Evolutionary conservation across 2,113 vertebrate species (phyloP).

Genomic region (Hipposideros armiger): DNA sequence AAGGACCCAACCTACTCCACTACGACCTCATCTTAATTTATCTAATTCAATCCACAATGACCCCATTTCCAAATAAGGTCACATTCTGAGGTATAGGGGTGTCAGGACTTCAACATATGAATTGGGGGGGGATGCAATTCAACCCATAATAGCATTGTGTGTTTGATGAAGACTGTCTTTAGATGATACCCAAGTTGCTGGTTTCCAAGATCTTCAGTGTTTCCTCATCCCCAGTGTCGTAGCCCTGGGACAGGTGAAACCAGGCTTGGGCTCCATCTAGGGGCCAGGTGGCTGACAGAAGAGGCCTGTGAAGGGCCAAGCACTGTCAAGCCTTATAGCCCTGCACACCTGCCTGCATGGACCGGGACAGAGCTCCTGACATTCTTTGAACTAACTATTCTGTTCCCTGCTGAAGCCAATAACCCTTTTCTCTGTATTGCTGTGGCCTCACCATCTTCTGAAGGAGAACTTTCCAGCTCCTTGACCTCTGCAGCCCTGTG

Average conservation of each 20-base stretch:
- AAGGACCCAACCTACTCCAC: background rate
- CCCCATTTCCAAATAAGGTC: conserved; percentile 7
- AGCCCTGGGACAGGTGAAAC: background rate
- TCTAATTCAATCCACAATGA: background rate
- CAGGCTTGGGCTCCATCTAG: background rate
- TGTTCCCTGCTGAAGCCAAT: background rate
- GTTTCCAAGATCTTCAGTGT: background rate
- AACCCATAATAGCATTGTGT: background rate
- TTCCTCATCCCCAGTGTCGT: background rate
- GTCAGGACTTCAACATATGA: background rate
- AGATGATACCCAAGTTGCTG: background rate
- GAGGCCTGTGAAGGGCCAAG: background rate
- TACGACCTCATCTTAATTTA: background rate
- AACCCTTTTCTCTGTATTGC: background rate
- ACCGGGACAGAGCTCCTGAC: background rate
- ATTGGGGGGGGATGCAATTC: background rate
- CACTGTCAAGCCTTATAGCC: background rate
- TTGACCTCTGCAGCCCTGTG: background rate
- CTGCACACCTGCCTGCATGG: background rate
- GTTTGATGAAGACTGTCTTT: background rate
- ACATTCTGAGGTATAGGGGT: background rate
- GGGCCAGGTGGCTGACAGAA: background rate
- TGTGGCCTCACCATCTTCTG: background rate
- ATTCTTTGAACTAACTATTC: background rate
- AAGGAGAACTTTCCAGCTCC: background rate